These are phyloP conservation scores for Azorinus chamasolen DNA, from an alignment of 2,888 invertebrate species.

Conservation along the genomic window DNA sequence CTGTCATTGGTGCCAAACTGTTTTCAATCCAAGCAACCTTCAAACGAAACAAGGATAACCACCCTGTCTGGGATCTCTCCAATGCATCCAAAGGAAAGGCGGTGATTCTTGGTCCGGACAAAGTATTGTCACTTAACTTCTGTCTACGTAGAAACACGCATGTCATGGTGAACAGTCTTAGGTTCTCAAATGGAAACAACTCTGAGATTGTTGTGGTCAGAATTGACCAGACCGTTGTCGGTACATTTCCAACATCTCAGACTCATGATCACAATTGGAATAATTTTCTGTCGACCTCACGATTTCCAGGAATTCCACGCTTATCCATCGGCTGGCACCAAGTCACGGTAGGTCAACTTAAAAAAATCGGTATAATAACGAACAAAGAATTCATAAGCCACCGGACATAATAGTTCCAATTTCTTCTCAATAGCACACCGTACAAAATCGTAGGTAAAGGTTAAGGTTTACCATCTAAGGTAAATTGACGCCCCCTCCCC, in stretches of 20 bases:
- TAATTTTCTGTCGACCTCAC: slow-evolving; percentile 58
- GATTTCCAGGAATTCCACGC: slow-evolving; percentile 42
- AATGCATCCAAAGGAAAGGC: slow-evolving; percentile 66
- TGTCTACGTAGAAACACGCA: slow-evolving; percentile 60
- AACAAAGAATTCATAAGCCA: too few relatives aligned
- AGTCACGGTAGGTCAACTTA: slow-evolving; percentile 42
- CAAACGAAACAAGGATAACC: slow-evolving; percentile 57
- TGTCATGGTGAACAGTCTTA: slow-evolving; percentile 58
- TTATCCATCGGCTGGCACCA: slow-evolving; percentile 66
- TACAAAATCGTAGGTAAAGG: too few relatives aligned
- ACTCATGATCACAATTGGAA: slow-evolving; percentile 49
- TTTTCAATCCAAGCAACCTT: slow-evolving; percentile 50
- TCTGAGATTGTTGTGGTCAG: slow-evolving; percentile 64
- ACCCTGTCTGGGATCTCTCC: slow-evolving; percentile 59
- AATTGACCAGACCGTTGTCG: slow-evolving; percentile 59
- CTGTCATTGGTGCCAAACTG: slow-evolving; percentile 13
- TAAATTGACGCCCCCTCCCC: too few relatives aligned
- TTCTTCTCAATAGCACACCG: too few relatives aligned
- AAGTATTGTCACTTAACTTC: slow-evolving; percentile 62
- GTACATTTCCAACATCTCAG: slow-evolving; percentile 55
- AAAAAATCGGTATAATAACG: too few relatives aligned
- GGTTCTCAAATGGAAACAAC: slow-evolving; percentile 67
- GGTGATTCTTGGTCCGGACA: slow-evolving; percentile 52
- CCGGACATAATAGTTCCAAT: too few relatives aligned
- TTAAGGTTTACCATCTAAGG: too few relatives aligned